Conservation (phyloP, 1,140 invertebrate genomes). For the Euura saliciscinereae region DNA sequence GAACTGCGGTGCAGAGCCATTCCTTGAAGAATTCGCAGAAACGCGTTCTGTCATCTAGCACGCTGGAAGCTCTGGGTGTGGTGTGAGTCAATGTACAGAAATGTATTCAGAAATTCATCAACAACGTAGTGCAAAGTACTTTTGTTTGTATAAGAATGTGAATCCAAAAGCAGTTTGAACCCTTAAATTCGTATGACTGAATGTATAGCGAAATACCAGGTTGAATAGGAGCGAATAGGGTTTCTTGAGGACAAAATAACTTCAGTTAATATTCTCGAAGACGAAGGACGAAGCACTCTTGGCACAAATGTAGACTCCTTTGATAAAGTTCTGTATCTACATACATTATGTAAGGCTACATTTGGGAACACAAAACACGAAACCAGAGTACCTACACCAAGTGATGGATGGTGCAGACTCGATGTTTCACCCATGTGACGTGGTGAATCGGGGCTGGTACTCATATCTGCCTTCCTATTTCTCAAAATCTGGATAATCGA, state of each 20-base stretch:
- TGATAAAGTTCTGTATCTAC: background rate
- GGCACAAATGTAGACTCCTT: background rate
- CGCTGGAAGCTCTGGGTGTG: conserved; percentile 15
- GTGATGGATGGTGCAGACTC: background rate
- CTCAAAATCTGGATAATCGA: too few relatives aligned
- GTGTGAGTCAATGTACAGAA: background rate
- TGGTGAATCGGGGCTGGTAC: background rate
- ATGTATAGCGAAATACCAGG: too few relatives aligned
- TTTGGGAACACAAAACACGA: background rate
- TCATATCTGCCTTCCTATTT: too few relatives aligned
- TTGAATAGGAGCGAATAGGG: too few relatives aligned
- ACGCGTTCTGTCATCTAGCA: background rate
- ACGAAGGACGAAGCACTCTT: background rate
- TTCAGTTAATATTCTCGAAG: background rate
- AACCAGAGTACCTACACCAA: background rate
- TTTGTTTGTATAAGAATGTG: too few relatives aligned
- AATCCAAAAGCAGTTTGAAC: too few relatives aligned
- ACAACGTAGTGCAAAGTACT: too few relatives aligned
- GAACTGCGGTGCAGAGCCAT: background rate
- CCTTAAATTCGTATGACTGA: too few relatives aligned
- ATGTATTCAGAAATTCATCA: too few relatives aligned
- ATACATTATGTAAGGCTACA: background rate
- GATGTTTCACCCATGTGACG: background rate
- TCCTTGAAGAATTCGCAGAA: background rate
- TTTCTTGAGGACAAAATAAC: background rate